Percentiles rank a stretch among this genome's conserved stretches.
Evolutionary conservation across 2,797 vertebrate genomes (phyloP).

Genomic region (Benthosema pterotum): DNA sequence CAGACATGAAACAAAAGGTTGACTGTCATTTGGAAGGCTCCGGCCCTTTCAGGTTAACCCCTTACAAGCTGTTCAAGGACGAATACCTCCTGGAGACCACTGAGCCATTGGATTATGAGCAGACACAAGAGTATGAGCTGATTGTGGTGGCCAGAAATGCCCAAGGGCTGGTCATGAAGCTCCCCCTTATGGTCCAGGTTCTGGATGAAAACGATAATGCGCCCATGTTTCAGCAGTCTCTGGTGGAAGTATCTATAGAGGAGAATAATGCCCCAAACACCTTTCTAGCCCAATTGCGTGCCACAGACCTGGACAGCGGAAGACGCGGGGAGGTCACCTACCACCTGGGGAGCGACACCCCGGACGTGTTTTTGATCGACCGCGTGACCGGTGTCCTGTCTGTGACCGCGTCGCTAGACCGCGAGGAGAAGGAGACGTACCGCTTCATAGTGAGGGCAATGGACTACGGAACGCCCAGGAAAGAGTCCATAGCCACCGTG

Average conservation of each 20-base stretch:
- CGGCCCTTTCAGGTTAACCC: constrained; percentile 90
- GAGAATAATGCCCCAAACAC: constrained; percentile 94
- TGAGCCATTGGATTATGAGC: constrained; percentile 90
- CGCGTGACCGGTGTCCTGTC: constrained; percentile 88
- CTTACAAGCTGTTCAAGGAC: constrained; percentile 88
- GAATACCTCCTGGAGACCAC: constrained; percentile 95
- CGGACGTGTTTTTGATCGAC: constrained; percentile 89
- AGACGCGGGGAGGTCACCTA: constrained; percentile 88
- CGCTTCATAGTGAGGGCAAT: constrained; percentile 92
- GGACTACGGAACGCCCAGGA: constrained; percentile 89
- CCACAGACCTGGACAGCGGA: constrained; percentile 92
- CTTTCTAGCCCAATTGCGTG: constrained; percentile 89
- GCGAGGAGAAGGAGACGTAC: constrained; percentile 96
- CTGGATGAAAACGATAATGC: constrained; percentile 96
- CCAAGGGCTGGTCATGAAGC: constrained; percentile 83
- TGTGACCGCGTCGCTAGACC: constrained; percentile 89
- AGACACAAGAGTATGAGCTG: constrained; percentile 86
- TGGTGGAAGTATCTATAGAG: constrained; percentile 90
- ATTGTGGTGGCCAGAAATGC: constrained; percentile 85
- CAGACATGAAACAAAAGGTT: constrained; percentile 84
- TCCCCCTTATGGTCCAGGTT: constrained; percentile 87
- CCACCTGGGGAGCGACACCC: constrained; percentile 89
- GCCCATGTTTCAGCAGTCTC: constrained; percentile 88
- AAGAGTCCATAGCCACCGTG: constrained; percentile 91
- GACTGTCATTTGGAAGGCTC: constrained; percentile 88